A percentile compares a stretch with the other conserved stretches of the same genome.
These are phyloP conservation scores for Uloborus plumipes DNA, from an alignment of 2,888 invertebrate genomes.

Conservation along the genomic window DNA sequence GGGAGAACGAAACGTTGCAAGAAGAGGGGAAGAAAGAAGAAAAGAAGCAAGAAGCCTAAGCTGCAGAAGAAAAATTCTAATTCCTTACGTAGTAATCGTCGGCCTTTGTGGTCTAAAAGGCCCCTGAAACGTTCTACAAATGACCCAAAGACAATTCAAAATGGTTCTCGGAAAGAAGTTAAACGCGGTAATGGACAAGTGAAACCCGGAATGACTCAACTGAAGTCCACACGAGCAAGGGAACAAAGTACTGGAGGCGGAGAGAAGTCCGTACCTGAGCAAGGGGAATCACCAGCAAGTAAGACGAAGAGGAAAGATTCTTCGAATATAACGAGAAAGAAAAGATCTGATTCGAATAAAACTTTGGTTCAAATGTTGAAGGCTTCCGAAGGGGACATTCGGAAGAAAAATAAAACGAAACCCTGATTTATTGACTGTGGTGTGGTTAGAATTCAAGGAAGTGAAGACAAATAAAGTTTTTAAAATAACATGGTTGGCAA, in stretches of 20 bases:
- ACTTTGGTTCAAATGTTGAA: slow-evolving; percentile 54
- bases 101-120: no score
- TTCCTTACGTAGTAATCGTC: no score
- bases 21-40: slow-evolving; percentile 20
- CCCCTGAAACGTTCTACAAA: no score
- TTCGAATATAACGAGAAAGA: background rate
- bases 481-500: no score
- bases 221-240: background rate
- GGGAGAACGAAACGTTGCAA: slow-evolving; percentile 16
- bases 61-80: background rate
- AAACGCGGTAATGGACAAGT: background rate
- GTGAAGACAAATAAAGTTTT: no score
- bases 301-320: background rate
- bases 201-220: background rate
- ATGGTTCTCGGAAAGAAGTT: background rate
- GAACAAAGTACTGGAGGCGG: background rate
- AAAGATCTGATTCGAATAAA: slow-evolving; percentile 15
- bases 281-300: background rate
- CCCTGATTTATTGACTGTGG: no score
- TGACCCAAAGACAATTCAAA: no score
- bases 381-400: background rate
- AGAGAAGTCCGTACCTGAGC: no score
- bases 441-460: no score
- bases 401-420: no score
- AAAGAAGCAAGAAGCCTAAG: background rate